Conservation (phyloP, 2,888 invertebrate species). For the Aphrophora alni region DNA sequence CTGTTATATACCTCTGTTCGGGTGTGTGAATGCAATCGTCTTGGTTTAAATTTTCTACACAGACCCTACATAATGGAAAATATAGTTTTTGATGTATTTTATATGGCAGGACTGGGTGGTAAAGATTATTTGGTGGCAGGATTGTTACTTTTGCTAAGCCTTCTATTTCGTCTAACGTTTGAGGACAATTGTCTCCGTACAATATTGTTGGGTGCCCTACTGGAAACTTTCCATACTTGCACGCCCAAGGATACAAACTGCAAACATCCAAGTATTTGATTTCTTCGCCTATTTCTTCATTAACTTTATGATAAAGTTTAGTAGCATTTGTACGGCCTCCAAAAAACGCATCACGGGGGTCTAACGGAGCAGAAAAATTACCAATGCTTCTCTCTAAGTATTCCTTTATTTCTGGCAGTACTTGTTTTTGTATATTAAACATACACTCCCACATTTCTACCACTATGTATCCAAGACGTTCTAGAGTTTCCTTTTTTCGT, state of each 20-base stretch:
- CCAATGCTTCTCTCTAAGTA: not conserved
- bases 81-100: conserved; percentile 47
- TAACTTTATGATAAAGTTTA: conserved; percentile 45
- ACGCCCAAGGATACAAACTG: conserved; percentile 52
- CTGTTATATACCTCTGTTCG: too few species aligned
- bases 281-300: conserved; percentile 42
- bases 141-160: conserved; percentile 12
- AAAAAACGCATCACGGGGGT: conserved; percentile 50
- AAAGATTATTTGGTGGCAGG: conserved; percentile 43
- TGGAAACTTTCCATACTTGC: conserved; percentile 51
- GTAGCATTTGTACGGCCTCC: conserved; percentile 49
- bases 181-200: conserved; percentile 34
- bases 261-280: conserved; percentile 51
- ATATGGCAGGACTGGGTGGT: conserved; percentile 53
- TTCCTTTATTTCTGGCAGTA: not conserved
- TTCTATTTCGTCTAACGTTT: conserved; percentile 14
- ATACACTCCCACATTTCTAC: conserved; percentile 45
- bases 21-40: too few species aligned
- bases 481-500: not conserved
- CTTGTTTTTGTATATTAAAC: conserved; percentile 42
- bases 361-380: conserved; percentile 35
- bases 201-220: conserved; percentile 51
- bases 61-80: too few species aligned
- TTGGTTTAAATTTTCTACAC: too few species aligned
- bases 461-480: conserved; percentile 25